Percentiles rank a stretch among this genome's conserved stretches.
These are phyloP conservation scores for Enteromius fasciolatus DNA, from an alignment of 2,797 vertebrate genomes.

Conservation along the genomic window DNA sequence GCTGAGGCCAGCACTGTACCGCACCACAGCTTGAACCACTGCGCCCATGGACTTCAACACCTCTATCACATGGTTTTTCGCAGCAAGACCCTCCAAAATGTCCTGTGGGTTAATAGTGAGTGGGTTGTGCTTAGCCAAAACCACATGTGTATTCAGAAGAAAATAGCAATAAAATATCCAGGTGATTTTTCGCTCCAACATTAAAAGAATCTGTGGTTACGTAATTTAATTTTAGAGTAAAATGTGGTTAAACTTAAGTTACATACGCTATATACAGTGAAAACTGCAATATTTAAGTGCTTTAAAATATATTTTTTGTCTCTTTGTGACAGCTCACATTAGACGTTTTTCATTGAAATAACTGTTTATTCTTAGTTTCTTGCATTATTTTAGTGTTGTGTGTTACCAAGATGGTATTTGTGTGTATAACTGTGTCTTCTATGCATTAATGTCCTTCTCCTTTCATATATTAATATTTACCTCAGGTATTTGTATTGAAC, in stretches of 20 bases:
- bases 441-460: background rate
- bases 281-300: background rate
- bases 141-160: background rate
- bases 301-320: background rate
- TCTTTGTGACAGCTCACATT: background rate
- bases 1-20: constrained; percentile 60
- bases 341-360: background rate
- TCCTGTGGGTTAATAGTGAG: constrained; percentile 59
- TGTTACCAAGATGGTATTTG: background rate
- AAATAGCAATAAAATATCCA: background rate
- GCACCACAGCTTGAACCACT: constrained; percentile 77
- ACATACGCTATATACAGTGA: background rate
- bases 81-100: constrained; percentile 69
- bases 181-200: background rate
- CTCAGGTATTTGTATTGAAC: background rate
- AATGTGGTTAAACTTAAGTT: background rate
- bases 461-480: background rate
- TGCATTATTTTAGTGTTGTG: background rate
- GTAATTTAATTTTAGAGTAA: background rate
- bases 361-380: background rate
- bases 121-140: background rate
- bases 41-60: constrained; percentile 55
- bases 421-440: background rate
- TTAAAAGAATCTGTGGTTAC: background rate
- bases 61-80: constrained; percentile 74